phyloP scores from a whole-genome alignment of 2,113 vertebrate species.

The Bos indicus region DNA sequence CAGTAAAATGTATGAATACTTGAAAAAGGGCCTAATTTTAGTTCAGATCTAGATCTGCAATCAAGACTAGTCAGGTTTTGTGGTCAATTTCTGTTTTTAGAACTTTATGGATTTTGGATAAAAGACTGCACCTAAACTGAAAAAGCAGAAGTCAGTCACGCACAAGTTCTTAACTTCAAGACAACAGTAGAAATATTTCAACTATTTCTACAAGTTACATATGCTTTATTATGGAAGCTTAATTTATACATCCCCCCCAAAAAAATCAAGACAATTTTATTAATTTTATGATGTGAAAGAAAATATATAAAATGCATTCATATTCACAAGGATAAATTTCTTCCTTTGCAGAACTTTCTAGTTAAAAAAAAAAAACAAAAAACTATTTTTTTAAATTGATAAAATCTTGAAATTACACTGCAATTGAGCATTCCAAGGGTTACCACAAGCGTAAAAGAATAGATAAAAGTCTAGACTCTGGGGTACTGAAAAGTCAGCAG shows the following conservation, averaged over 20 bases:
- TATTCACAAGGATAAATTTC: neutral
- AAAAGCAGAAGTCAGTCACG: neutral
- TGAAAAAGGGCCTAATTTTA: neutral
- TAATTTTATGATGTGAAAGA: neutral
- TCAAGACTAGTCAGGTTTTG: neutral
- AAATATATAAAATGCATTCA: constrained; percentile 9
- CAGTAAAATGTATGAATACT: neutral
- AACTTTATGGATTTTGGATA: neutral
- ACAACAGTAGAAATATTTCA: neutral
- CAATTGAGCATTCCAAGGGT: neutral
- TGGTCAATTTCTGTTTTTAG: neutral
- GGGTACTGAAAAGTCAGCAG: neutral
- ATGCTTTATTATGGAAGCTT: neutral
- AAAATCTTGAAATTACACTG: neutral
- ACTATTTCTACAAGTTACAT: neutral
- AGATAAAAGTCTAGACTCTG: neutral
- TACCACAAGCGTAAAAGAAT: neutral
- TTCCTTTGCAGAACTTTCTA: neutral
- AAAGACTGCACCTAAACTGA: neutral
- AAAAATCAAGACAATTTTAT: neutral
- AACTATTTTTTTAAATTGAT: neutral
- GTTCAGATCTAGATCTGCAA: neutral
- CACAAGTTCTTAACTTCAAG: neutral
- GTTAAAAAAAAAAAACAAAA: neutral
- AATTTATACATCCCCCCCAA: neutral